Evolutionary conservation across 2,888 invertebrate species (phyloP), one percentile per base, ranked within the genome.

Genomic region (Cyclophora punctaria): DNA sequence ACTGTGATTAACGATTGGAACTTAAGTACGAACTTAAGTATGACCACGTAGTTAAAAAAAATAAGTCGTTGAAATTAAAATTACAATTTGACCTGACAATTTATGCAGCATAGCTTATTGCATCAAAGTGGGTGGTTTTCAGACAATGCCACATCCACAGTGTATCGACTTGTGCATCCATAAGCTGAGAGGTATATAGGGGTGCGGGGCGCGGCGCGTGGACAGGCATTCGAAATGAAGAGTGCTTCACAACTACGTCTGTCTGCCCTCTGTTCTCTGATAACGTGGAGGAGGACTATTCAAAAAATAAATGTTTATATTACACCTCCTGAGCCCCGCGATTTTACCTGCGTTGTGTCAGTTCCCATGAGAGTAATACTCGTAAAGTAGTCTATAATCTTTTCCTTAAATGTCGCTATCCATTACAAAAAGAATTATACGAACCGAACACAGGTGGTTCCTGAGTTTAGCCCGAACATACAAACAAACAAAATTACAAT

Each of bases 211-310:
- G 75, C 57, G 72, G 80, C 78, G 82, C 83, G 83, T 85, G 87
- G 87, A 86, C 87, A 83, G 83, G 87, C 86, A 86, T 87, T 86
- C 83, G 83, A 81, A 86, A 87, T 87, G 86, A 87, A 87, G 87
- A 86, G 87, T 84, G 80, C 86, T 84, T 67, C 66, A 71, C 78
- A 70, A 78, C 80, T 81, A 73, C 74, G 75, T 73, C 75, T 80
- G 78, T 75, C 81, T 80, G 83, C 71, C 80, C 83, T 79, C 73
- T 70, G 69, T 58, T 48, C 62, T 57, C 41, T 42, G 7, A 7
- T 52, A 55, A 53, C 69, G 51, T 73, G 75, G 83, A 73, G 58
- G 57, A 35, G 57, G 71, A 70, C 52, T 69, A n/a, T 56, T 41
- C 43, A 50, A 46, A n/a, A 37, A 3, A 7, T 37, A 45, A 20